Percentiles rank a stretch among this genome's conserved stretches.
These are phyloP conservation scores for Clarias magur DNA, from an alignment of 2,113 vertebrate species.

Conservation along the genomic window DNA sequence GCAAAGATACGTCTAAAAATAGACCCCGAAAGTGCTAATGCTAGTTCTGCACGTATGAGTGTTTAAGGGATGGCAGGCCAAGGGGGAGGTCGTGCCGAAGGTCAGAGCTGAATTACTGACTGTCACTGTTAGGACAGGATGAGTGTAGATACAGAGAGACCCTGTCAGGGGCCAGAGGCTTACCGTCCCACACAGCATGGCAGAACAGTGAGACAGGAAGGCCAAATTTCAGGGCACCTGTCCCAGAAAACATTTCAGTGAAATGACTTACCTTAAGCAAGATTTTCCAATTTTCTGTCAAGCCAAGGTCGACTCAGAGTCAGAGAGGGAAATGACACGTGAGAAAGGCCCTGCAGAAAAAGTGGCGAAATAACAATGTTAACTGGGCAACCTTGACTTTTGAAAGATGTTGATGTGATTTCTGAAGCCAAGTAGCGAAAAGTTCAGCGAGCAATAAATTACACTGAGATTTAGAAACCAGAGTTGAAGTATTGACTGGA, in stretches of 20 bases:
- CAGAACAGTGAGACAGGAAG: constrained; percentile 48
- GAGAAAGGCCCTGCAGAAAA: constrained; percentile 17
- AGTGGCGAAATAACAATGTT: constrained; percentile 20
- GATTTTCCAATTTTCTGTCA: constrained; percentile 32
- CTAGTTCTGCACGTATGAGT: constrained; percentile 30
- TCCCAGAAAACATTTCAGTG: constrained; percentile 28
- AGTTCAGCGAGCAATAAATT: not conserved
- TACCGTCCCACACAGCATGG: constrained; percentile 63
- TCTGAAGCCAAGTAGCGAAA: constrained; percentile 2
- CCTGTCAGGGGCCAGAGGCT: constrained; percentile 48
- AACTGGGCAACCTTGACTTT: constrained; percentile 16
- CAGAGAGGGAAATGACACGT: not conserved
- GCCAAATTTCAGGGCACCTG: not conserved
- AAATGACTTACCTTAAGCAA: constrained; percentile 26
- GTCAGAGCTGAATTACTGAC: constrained; percentile 71
- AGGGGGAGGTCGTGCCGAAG: constrained; percentile 71
- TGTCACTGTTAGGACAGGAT: constrained; percentile 67
- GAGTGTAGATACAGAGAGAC: constrained; percentile 61
- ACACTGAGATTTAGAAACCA: not conserved
- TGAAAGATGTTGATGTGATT: not conserved
- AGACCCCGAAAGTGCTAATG: constrained; percentile 37
- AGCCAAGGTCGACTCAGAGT: constrained; percentile 5
- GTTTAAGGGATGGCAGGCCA: constrained; percentile 56
- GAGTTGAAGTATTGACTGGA: not conserved
- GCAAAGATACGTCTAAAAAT: constrained; percentile 24